Evolutionary conservation across 2,888 invertebrate genomes (phyloP), one percentile per base, ranked within the genome.

Genomic region (Spodoptera exigua): DNA sequence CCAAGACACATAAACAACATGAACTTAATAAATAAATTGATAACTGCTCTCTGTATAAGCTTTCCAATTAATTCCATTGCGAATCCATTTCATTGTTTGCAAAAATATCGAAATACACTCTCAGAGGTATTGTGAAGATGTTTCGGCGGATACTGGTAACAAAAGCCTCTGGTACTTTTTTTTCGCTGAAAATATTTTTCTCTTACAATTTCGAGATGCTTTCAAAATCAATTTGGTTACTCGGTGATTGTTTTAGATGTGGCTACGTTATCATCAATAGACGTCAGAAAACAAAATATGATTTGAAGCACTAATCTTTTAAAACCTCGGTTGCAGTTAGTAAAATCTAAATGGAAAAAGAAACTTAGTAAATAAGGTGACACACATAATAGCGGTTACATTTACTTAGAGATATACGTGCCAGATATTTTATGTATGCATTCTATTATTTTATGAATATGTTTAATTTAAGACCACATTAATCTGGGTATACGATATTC

Each of bases 1-100:
- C 76, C 79, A 81, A 82, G 79, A 79, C 72, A 76, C 63, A 84
- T 84, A 83, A 85, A 87, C 86, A 83, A 82, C 66, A 51, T 61
- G 59, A 68, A 74, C 70, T 81, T 81, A 78, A 80, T 81, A 80
- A 78, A 80, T 80, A 80, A 78, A 80, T 80, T 80, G 75, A 81
- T 76, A 79, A 76, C 58, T 58, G 46, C 47, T 58, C 39, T 37
- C 27, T 49, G 43, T 61, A 45, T 45, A 76, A 67, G 55, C 58
- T 65, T 63, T 44, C 58, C 51, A 71, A 64, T 61, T 60, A 62
- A 53, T 52, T 59, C 55, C 40, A 36, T 58, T 53, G 21, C 16
- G 17, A 59, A 63, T 37, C 35, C 36, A 55, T 70, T 53, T 43
- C n/a, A 35, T 55, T 52, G 21, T 55, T 58, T 36, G 18, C 37